phyloP scores from a whole-genome alignment of 2,113 vertebrate species.

The Axis porcinus region DNA sequence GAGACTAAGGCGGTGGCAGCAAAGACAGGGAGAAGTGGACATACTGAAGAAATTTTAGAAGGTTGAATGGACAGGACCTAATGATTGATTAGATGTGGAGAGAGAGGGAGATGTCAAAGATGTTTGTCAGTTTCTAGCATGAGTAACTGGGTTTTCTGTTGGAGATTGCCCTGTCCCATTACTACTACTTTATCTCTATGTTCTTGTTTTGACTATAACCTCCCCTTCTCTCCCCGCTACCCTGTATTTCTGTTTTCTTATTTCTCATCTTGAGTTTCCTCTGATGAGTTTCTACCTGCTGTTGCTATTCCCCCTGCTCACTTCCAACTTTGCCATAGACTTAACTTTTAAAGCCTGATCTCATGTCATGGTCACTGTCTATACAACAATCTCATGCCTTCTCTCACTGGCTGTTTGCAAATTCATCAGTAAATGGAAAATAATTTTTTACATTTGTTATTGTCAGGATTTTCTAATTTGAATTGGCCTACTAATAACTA shows the following conservation, averaged over 20 bases:
- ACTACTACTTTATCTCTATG: not conserved
- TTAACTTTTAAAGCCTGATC: constrained; percentile 22
- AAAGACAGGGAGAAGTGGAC: not conserved
- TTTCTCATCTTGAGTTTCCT: not conserved
- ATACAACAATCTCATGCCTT: not conserved
- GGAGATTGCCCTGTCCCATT: not conserved
- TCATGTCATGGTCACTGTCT: not conserved
- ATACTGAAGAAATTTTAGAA: constrained; percentile 2
- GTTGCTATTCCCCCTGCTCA: not conserved
- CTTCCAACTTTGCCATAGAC: not conserved
- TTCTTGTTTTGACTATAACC: not conserved
- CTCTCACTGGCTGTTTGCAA: not conserved
- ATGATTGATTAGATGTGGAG: not conserved
- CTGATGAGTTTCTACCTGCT: not conserved
- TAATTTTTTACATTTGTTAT: not conserved
- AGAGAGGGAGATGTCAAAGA: not conserved
- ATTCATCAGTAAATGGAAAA: not conserved
- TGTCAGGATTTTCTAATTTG: constrained; percentile 6
- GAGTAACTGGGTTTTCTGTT: not conserved
- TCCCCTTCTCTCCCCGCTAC: not conserved
- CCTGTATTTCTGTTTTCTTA: not conserved
- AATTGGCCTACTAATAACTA: not conserved
- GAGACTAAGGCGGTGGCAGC: not conserved
- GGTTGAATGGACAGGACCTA: not conserved
- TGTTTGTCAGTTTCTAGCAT: not conserved